Conservation (phyloP, 2,113 vertebrate species). For the Oncorhynchus tshawytscha region DNA sequence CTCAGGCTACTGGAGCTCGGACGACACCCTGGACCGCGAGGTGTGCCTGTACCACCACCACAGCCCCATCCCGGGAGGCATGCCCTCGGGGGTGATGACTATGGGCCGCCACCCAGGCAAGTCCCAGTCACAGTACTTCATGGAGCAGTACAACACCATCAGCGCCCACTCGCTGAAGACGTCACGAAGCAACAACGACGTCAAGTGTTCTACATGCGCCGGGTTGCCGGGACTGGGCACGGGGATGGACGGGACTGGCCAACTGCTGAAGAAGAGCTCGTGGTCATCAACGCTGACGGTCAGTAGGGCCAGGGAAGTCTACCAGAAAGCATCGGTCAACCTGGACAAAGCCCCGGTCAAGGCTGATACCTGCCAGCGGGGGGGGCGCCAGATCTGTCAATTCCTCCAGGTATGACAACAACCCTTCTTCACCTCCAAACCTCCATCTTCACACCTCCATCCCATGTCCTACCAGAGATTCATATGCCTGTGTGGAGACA, state of each 20-base stretch:
- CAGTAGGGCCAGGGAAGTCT: conserved; percentile 92
- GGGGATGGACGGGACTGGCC: conserved; percentile 51
- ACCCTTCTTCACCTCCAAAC: conserved; percentile 22
- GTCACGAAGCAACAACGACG: conserved; percentile 88
- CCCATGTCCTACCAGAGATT: background rate
- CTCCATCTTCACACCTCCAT: conserved; percentile 21
- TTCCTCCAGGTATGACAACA: conserved; percentile 90
- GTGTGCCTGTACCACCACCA: conserved; percentile 74
- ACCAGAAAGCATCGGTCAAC: conserved; percentile 93
- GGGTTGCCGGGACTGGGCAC: conserved; percentile 66
- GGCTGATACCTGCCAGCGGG: conserved; percentile 91
- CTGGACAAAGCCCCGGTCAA: conserved; percentile 94
- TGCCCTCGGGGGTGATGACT: conserved; percentile 89
- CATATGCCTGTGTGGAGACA: too few species aligned
- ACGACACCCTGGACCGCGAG: conserved; percentile 85
- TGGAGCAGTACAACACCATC: conserved; percentile 95
- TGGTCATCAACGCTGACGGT: conserved; percentile 96
- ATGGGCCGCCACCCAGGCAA: conserved; percentile 85
- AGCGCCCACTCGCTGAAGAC: conserved; percentile 90
- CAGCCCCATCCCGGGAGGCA: conserved; percentile 49
- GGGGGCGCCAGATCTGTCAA: conserved; percentile 88
- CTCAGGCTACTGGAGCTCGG: conserved; percentile 97
- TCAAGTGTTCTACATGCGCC: conserved; percentile 72
- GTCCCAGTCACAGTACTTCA: conserved; percentile 87
- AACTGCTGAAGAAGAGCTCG: conserved; percentile 89